These are phyloP conservation scores for Macrotrachela quadricornifera DNA, from an alignment of 1,140 invertebrate genomes.

Conservation along the genomic window DNA sequence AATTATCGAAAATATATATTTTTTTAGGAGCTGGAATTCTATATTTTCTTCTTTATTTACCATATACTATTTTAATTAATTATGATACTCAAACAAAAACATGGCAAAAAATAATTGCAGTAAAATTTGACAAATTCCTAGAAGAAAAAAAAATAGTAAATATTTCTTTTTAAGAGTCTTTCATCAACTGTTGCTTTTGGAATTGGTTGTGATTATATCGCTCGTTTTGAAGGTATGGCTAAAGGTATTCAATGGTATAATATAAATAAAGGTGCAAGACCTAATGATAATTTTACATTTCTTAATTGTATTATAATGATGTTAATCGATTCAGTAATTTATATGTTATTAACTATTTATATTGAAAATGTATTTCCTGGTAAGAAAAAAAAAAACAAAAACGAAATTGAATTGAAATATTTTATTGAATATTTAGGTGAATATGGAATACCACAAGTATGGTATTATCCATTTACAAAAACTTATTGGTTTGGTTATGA, in stretches of 20 bases:
- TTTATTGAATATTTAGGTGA: constrained; percentile 13
- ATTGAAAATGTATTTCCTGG: constrained; percentile 42
- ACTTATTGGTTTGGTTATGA: too few species aligned
- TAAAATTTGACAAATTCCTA: too few species aligned
- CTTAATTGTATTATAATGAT: constrained; percentile 33
- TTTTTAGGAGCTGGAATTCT: constrained; percentile 32
- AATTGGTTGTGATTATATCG: constrained; percentile 45
- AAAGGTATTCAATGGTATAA: constrained; percentile 52
- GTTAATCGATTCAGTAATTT: constrained; percentile 33
- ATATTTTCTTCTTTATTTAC: constrained; percentile 50
- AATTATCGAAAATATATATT: too few species aligned
- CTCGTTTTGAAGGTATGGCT: constrained; percentile 40
- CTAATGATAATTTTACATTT: constrained; percentile 1
- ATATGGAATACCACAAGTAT: constrained; percentile 35
- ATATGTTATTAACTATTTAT: constrained; percentile 36
- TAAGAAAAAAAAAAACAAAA: too few species aligned
- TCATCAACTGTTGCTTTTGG: constrained; percentile 53
- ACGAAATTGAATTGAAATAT: too few species aligned
- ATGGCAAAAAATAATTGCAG: constrained; percentile 17
- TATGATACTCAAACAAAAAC: constrained; percentile 33
- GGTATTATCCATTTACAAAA: constrained; percentile 27
- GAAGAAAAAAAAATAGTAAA: too few species aligned
- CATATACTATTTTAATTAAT: constrained; percentile 38
- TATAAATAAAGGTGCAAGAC: constrained; percentile 35
- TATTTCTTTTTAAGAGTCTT: constrained; percentile 33